Evolutionary conservation across 2,797 vertebrate genomes (phyloP).

Genomic region (Arnoldichthys spilopterus): DNA sequence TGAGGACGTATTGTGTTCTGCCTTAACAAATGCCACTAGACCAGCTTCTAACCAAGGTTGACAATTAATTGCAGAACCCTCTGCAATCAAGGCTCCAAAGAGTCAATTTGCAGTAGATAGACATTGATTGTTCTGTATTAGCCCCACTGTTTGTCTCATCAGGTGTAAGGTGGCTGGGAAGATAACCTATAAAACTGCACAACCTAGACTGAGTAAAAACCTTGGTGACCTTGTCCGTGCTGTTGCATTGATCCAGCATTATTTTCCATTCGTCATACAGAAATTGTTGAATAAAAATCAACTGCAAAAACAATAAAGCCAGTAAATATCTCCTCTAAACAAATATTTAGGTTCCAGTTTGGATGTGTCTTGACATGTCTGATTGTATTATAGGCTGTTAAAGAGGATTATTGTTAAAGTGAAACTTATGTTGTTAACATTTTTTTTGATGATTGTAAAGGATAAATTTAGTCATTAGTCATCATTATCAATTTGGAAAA

Average conservation of each 20-base stretch:
- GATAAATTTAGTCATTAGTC: no score
- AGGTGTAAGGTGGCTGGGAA: constrained; percentile 56
- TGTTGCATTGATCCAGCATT: constrained; percentile 51
- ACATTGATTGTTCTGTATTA: constrained; percentile 65
- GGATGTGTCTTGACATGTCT: no score
- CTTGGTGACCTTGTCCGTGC: constrained; percentile 59
- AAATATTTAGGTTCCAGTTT: no score
- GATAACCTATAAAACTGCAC: constrained; percentile 47
- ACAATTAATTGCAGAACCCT: constrained; percentile 22
- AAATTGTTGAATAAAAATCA: not conserved
- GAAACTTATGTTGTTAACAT: no score
- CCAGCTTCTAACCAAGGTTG: not conserved
- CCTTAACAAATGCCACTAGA: not conserved
- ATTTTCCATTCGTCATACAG: constrained; percentile 9
- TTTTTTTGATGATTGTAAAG: no score
- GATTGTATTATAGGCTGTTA: no score
- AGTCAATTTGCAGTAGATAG: constrained; percentile 29
- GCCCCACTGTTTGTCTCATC: constrained; percentile 48
- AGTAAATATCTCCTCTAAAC: not conserved
- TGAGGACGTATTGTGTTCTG: not conserved
- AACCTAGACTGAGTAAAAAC: constrained; percentile 32
- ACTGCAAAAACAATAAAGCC: not conserved
- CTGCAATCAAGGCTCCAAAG: constrained; percentile 30
- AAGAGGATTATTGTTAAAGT: no score
- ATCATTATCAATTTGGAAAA: no score